Conservation (phyloP, 1,140 invertebrate species). For the Schlechtendalia chinensis region DNA sequence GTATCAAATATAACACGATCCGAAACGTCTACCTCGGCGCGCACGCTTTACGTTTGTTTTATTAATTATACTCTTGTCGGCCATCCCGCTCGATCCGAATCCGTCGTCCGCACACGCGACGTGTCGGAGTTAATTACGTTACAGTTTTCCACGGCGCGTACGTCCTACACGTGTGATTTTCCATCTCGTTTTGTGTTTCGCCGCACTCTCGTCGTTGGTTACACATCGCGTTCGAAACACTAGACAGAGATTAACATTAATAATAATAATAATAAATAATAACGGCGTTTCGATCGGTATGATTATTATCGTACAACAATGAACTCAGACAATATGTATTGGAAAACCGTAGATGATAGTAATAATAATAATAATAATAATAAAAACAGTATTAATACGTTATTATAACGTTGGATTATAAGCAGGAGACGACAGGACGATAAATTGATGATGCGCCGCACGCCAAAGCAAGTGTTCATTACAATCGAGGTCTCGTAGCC, state of each 20-base stretch:
- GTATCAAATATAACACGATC: no score
- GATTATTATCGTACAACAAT: constrained; percentile 43
- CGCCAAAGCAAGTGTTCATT: constrained; percentile 45
- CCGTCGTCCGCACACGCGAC: no score
- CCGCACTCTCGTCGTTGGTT: no score
- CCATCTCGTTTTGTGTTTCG: background rate
- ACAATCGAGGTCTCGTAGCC: constrained; percentile 2
- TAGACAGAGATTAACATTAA: constrained; percentile 25
- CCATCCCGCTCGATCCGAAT: no score
- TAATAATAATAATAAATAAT: constrained; percentile 7
- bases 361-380: constrained; percentile 5
- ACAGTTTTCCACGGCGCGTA: no score
- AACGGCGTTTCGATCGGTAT: constrained; percentile 41
- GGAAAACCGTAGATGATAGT: constrained; percentile 19
- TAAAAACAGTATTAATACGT: constrained; percentile 36
- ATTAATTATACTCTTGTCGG: no score
- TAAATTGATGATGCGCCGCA: constrained; percentile 48
- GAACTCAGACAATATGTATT: constrained; percentile 35
- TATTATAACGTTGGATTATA: constrained; percentile 22
- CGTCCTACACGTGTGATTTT: background rate
- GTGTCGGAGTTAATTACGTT: no score
- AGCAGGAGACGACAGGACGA: constrained; percentile 44
- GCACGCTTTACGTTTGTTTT: no score
- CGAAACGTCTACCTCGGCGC: no score
- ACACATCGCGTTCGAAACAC: background rate